Evolutionary conservation across 2,888 invertebrate genomes (phyloP).

Genomic region (Halictus quadricinctus): DNA sequence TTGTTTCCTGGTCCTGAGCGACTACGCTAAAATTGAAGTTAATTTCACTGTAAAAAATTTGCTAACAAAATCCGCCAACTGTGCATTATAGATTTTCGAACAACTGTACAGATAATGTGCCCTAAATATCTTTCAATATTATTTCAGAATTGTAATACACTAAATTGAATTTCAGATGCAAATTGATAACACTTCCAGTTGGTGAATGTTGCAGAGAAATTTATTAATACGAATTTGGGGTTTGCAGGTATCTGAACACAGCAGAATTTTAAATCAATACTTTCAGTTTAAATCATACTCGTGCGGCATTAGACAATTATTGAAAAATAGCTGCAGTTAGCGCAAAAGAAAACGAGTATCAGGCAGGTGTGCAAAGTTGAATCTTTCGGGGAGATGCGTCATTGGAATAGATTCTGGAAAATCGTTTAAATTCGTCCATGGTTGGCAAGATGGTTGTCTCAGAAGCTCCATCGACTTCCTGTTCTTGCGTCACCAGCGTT

Average conservation of each 20-base stretch:
- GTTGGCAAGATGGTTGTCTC: not conserved
- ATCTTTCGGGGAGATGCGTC: not conserved
- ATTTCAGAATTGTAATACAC: no score
- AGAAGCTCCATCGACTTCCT: constrained; percentile 15
- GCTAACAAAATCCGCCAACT: no score
- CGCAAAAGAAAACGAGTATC: not conserved
- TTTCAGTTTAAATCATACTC: no score
- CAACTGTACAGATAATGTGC: no score
- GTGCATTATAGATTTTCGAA: no score
- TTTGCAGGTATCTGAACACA: no score
- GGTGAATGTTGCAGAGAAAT: not conserved
- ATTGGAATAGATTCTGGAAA: not conserved
- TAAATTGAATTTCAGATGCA: not conserved
- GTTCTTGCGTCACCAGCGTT: constrained; percentile 3
- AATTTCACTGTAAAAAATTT: no score
- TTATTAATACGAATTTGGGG: not conserved
- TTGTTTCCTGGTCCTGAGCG: no score
- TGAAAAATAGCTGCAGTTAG: not conserved
- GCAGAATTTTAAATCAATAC: not conserved
- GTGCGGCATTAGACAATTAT: no score
- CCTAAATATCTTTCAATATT: no score
- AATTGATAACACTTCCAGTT: not conserved
- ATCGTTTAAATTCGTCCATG: not conserved
- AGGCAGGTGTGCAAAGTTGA: not conserved
- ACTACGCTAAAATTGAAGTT: no score